Conservation (phyloP, 2,113 vertebrate species). For the Synodontis membranacea region DNA sequence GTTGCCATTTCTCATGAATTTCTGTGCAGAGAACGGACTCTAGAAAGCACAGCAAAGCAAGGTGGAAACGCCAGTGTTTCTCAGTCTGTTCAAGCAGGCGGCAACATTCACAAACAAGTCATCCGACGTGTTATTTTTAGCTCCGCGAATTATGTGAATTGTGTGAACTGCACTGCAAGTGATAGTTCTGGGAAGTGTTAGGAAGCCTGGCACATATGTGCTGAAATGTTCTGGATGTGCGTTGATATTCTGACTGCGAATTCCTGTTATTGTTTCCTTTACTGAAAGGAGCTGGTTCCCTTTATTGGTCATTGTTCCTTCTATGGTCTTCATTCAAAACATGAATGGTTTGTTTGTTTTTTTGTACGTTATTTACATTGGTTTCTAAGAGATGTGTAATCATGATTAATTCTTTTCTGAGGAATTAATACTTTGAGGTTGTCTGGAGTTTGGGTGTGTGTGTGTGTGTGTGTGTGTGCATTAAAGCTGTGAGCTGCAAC, state of each 20-base stretch:
- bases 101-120: neutral
- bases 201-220: neutral
- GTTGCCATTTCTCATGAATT: slow-evolving; percentile 4
- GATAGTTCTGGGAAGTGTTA: neutral
- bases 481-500: neutral
- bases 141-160: neutral
- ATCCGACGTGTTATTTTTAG: neutral
- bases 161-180: neutral
- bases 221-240: neutral
- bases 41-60: too few species aligned
- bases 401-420: neutral
- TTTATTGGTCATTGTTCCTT: neutral
- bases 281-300: neutral
- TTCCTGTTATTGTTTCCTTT: neutral
- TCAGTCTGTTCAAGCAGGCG: too few species aligned
- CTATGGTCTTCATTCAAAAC: too few species aligned
- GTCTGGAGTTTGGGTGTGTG: neutral
- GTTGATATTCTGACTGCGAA: neutral
- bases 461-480: too few species aligned
- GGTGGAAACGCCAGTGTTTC: neutral
- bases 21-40: neutral
- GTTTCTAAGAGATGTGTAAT: neutral
- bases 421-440: neutral
- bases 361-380: neutral
- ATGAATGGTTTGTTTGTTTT: too few species aligned